Percentiles rank a stretch among this genome's conserved stretches.
These are phyloP conservation scores for Leiothrix lutea DNA, from an alignment of 2,113 vertebrate species.

Conservation along the genomic window DNA sequence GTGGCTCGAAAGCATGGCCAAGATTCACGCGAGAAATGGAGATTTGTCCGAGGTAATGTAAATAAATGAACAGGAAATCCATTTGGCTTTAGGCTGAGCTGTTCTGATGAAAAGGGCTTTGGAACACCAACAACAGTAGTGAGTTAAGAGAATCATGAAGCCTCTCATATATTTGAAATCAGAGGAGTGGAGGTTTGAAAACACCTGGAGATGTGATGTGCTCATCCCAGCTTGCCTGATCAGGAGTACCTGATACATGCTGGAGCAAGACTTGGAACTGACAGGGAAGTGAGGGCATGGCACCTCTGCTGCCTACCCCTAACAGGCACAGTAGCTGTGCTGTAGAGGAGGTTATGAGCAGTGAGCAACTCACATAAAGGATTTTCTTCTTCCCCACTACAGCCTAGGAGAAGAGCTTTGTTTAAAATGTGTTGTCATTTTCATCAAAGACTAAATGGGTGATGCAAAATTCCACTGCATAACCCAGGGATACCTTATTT, in stretches of 20 bases:
- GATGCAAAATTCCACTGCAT: not conserved
- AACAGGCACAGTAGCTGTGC: not conserved
- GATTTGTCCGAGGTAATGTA: constrained; percentile 92
- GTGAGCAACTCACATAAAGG: not conserved
- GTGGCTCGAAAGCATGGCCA: constrained; percentile 99
- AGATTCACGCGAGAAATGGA: constrained; percentile 93
- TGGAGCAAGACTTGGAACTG: not conserved
- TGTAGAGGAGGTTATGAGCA: not conserved
- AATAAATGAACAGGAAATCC: not conserved
- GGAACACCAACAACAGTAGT: not conserved
- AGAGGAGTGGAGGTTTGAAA: not conserved
- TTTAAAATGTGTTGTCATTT: not conserved
- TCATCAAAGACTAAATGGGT: not conserved
- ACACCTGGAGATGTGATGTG: not conserved
- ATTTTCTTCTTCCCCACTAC: not conserved
- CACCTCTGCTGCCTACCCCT: not conserved
- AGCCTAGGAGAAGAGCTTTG: not conserved
- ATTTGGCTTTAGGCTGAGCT: not conserved
- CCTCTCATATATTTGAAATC: not conserved
- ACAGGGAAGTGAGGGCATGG: not conserved
- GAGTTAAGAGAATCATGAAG: not conserved
- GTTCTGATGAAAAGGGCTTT: not conserved
- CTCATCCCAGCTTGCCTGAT: not conserved
- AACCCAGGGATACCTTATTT: not conserved
- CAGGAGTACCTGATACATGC: fast-evolving